Evolutionary conservation across 23 tunicate species (phyloP), one percentile per base, ranked within the genome.

Genomic region (Styela clava): DNA sequence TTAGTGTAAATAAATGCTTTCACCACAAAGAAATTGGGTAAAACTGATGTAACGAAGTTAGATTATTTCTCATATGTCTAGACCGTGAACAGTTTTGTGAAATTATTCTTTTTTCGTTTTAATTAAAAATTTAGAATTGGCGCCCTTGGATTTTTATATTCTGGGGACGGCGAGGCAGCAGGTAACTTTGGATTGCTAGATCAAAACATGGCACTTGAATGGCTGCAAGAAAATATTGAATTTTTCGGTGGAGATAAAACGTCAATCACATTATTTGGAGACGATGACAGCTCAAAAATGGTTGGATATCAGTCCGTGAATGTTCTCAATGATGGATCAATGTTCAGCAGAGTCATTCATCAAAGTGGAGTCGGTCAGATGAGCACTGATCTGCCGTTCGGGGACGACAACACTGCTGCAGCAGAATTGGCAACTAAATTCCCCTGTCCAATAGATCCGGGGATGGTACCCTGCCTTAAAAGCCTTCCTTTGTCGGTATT

Each of bases 111-210:
- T n/a, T n/a, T n/a, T n/a, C n/a, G n/a, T n/a, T n/a, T n/a, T n/a
- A n/a, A n/a, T n/a, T n/a, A n/a, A n/a, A n/a, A 85, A 44, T 89
- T 85, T 83, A 90, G 99, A 63, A 74, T 94, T 30, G 98, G 85
- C 2, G 94, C 87, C 21, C 93, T 94, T 69, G 98, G 98, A 62
- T 94, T 94, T 68, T 76, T 94, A 12, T 79, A 83, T 0, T 22
- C 79, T 20, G 87, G 79, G 19, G 84, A 78, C 31, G 70, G 81
- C 1, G 77, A 78, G 12, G 64, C 92, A 2, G 78, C 88, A 1
- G 98, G 93, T 34, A 94, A 94, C 67, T 94, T 94, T 32, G 98
- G 94, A 3, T 65, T 94, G 44, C 52, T 82, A 29, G 98, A 94
- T 74, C 98, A 94, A 52, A 84, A 89, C 36, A 63, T 88, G 62